Conservation (phyloP, 2,113 vertebrate species). For the Rhizomys pruinosus region DNA sequence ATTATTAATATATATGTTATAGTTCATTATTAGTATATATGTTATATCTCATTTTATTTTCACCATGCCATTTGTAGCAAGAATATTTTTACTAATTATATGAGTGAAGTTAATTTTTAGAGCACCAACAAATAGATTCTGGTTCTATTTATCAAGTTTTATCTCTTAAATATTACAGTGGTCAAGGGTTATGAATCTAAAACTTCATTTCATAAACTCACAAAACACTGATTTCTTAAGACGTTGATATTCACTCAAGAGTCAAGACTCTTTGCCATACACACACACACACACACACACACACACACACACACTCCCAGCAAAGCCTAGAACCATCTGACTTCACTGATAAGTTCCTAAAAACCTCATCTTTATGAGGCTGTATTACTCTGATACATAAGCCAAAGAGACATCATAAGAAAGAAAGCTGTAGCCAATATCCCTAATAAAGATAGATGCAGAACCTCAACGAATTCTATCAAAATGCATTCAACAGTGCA, state of each 20-base stretch:
- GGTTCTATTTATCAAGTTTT: constrained; percentile 21
- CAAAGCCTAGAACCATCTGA: neutral
- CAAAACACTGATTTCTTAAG: constrained; percentile 16
- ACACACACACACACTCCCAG: neutral
- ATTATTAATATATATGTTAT: neutral
- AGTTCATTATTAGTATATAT: neutral
- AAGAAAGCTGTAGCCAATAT: neutral
- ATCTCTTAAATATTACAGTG: constrained; percentile 9
- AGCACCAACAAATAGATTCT: neutral
- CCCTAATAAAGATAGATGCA: neutral
- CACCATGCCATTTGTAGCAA: neutral
- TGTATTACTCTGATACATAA: neutral
- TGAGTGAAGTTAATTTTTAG: constrained; percentile 51
- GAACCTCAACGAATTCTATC: neutral
- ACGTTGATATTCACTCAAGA: neutral
- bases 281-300: neutral
- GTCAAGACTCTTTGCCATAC: neutral
- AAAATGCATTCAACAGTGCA: neutral
- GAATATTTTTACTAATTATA: constrained; percentile 20
- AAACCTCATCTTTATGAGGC: neutral
- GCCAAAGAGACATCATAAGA: neutral
- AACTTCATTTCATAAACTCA: constrained; percentile 51
- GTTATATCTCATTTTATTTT: constrained; percentile 45
- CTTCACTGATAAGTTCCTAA: neutral
- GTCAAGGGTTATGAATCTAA: constrained; percentile 22